Evolutionary conservation across 2,113 vertebrate species (phyloP), one percentile per base, ranked within the genome.

Genomic region (Otus sunia): DNA sequence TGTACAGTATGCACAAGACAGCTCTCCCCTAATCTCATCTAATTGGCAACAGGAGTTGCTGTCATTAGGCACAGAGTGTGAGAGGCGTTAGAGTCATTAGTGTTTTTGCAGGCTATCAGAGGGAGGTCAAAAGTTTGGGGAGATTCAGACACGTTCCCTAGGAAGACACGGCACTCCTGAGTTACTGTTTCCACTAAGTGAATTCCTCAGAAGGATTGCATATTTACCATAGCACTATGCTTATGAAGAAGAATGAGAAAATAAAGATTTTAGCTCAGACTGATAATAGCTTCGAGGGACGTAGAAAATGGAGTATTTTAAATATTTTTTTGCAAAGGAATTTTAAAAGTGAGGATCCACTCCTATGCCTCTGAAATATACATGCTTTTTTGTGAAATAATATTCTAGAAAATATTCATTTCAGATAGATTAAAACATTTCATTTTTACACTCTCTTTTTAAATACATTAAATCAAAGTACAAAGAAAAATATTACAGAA

Each of bases 31-130:
- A 95, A 97, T 96, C 88, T 80, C 90, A 10, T 84, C 86, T 96
- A 95, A 94, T 96, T 96, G 96, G 85, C 95, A 95, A 85, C 90
- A 96, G 91, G 11, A 93, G 92, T 7, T 0, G n/a, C 91, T 95
- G 87, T 95, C 83, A 84, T 97, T 96, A 97, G 85, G 72, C 63
- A 87, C 45, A 47, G 58, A 81, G 84, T 29, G 90, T 29, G 84
- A 92, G 91, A 72, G 67, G 77, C 67, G 73, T 96, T 91, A 96
- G 62, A 78, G 84, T 86, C 88, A 78, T 94, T 95, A 94, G 73
- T 1, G 0, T 91, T 94, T 72, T 56, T 73, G 53, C 74, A 86
- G 90, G 82, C 63, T 84, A 26, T 45, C 50, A 39, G 41, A 36
- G 74, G 23, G 68, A 93, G 72, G 74, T 92, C 89, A 96, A 39